phyloP scores from a whole-genome alignment of 2,888 invertebrate species.

The Phymatocera aterrima region DNA sequence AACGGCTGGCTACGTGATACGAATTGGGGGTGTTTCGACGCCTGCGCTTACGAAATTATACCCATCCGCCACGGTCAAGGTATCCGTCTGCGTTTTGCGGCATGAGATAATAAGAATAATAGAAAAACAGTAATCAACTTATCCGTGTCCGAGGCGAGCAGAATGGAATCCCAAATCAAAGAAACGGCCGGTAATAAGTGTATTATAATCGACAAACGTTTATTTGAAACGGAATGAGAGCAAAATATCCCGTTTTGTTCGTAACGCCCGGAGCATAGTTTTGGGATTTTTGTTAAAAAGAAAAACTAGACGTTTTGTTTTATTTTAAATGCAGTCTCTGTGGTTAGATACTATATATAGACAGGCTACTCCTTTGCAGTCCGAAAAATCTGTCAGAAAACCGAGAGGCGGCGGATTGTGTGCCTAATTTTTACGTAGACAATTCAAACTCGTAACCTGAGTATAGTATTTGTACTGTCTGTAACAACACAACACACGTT shows the following conservation, averaged over 20 bases:
- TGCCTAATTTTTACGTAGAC: neutral
- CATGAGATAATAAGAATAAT: neutral
- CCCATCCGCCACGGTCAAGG: constrained; percentile 33
- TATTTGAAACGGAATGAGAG: no score
- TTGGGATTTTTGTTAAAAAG: neutral
- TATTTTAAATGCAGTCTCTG: neutral
- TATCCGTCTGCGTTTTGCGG: neutral
- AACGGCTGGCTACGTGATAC: constrained; percentile 6
- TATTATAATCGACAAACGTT: neutral
- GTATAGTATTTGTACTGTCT: neutral
- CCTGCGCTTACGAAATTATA: constrained; percentile 23
- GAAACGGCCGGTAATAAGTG: neutral
- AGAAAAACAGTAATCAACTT: no score
- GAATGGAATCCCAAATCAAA: neutral
- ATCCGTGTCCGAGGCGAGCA: no score
- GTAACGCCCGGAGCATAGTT: no score
- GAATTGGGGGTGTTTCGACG: constrained; percentile 29
- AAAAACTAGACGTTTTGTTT: neutral
- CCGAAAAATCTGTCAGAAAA: neutral
- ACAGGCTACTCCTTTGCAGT: constrained; percentile 4
- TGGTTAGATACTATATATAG: neutral
- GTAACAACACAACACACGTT: neutral
- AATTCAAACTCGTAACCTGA: neutral
- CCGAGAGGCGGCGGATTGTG: no score
- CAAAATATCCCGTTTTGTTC: no score